These are phyloP conservation scores for Cataglyphis livida DNA, from an alignment of 2,888 invertebrate genomes.

Conservation along the genomic window DNA sequence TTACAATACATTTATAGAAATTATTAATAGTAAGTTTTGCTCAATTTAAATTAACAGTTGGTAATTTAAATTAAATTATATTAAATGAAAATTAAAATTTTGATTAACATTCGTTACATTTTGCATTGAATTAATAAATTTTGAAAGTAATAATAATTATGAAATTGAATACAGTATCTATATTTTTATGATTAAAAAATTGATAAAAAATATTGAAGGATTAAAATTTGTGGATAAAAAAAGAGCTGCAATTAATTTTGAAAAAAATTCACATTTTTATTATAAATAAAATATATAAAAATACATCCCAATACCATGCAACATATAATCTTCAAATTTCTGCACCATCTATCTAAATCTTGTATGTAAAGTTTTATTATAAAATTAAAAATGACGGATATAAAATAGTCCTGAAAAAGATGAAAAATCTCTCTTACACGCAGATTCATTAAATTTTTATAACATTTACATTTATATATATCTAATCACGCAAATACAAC, in stretches of 20 bases:
- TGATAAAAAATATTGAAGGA: neutral
- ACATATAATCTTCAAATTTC: neutral
- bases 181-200: neutral
- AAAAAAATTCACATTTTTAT: neutral
- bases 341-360: neutral
- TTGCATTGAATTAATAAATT: neutral
- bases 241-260: neutral
- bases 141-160: neutral
- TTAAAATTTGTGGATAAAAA: neutral
- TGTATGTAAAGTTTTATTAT: neutral
- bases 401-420: neutral
- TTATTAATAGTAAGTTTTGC: neutral
- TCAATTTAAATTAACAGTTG: neutral
- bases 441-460: neutral
- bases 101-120: neutral
- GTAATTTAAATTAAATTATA: no score
- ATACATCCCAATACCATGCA: neutral
- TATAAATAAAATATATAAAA: neutral
- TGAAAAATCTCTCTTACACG: neutral
- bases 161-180: neutral
- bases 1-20: constrained; percentile 8
- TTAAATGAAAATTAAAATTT: no score
- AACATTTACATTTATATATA: neutral
- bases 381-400: neutral
- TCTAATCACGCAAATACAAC: neutral